Evolutionary conservation across 2,797 vertebrate species (phyloP), one percentile per base, ranked within the genome.

Genomic region (Hylomyscus alleni): DNA sequence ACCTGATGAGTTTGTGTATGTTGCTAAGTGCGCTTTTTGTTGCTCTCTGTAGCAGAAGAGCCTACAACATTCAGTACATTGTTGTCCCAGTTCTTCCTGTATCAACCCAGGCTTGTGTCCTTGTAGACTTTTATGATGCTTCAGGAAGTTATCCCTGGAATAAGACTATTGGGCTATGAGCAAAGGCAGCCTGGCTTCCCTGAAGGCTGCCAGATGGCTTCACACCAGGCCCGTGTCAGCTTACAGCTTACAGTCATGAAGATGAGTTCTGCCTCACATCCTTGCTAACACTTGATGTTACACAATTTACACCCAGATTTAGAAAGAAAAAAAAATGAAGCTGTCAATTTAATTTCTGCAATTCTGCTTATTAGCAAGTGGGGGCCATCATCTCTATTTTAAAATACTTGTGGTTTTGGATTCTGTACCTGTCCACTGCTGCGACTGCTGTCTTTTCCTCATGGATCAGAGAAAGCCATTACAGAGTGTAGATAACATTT

Each of bases 351-450:
- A 93, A 95, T 95, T 95, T 93, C 82, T 24, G 95, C 58, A 44
- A 95, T 37, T 82, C 84, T 93, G 86, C 81, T 82, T 95, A 95
- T 90, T 73, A 91, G 34, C 80, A 73, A 62, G 65, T 67, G 81
- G 54, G 40, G 72, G n/a, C 15, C 37, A 84, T 54, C 31, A 58
- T 50, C 54, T 52, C 44, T 84, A 84, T 91, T 94, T 69, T 40
- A 80, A 93, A 96, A 72, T 50, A 89, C 73, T 52, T 6, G 6
- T 20, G 24, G 87, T 88, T 80, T 93, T 90, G 56, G n/a, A 19
- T 44, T 52, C n/a, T 37, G 62, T 62, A 10, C 29, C 52, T 54
- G 24, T 58, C 86, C 13, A 2, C 40, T 91, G 15, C 29, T 75
- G 13, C 88, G 12, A 24, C 15, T 77, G 20, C 62, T 92, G 19